Conservation (phyloP, 1,140 invertebrate species). For the Tetranychus urticae region DNA sequence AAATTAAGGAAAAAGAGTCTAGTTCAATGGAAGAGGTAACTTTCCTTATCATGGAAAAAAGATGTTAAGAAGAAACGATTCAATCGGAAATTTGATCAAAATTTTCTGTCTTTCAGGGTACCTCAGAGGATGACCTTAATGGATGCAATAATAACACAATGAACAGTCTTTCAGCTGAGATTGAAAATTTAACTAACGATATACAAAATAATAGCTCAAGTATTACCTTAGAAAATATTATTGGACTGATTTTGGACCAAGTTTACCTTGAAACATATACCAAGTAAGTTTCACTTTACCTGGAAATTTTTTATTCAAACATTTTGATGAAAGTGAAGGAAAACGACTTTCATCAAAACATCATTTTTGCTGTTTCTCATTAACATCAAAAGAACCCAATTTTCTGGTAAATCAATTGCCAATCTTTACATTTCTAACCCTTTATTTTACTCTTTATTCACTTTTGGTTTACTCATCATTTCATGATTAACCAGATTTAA, state of each 20-base stretch:
- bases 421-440: too few species aligned
- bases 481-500: neutral
- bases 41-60: neutral
- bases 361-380: neutral
- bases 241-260: conserved; percentile 4
- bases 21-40: neutral
- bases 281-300: neutral
- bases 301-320: too few species aligned
- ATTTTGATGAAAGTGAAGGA: too few species aligned
- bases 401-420: too few species aligned
- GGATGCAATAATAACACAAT: neutral
- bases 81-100: too few species aligned
- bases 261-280: conserved; percentile 1
- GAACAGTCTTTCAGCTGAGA: neutral
- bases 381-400: too few species aligned
- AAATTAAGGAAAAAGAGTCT: neutral
- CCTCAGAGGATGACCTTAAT: too few species aligned
- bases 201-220: too few species aligned
- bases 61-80: too few species aligned
- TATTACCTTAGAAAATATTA: conserved; percentile 6
- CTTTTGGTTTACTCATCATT: neutral
- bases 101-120: too few species aligned
- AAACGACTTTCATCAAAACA: neutral
- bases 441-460: neutral
- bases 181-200: neutral